Evolutionary conservation across 2,113 vertebrate species (phyloP), one percentile per base, ranked within the genome.

Genomic region (Rhadina sibilatrix): DNA sequence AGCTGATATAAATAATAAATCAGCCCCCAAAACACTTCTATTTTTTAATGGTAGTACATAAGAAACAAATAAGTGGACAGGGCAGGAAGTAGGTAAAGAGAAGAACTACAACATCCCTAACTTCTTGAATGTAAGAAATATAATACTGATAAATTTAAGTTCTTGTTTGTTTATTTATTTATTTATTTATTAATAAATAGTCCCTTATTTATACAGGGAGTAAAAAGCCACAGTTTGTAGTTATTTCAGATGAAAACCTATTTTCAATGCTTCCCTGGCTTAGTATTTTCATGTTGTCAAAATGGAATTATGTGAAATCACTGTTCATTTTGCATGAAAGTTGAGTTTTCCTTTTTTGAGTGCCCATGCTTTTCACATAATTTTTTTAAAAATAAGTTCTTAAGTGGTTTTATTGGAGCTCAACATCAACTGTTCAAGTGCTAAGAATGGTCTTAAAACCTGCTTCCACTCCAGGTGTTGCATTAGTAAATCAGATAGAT

Each of bases 11-110:
- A 66, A 53, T 20, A 61, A 52, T 14, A 63, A 76, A 66, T 27
- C 18, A 66, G 2, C 10, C 2, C 1, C 5, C 8, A 15, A 54
- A 46, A 20, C 1, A 63, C 3, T 27, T 60, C 46, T 30, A 3
- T 4, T 52, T 27, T 89, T 71, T 49, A 59, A 50, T 38, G 7
- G 24, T 35, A 35, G 1, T 28, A 49, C 2, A 17, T n/a, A n/a
- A 28, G 23, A 85, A 53, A 20, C 5, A 53, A 60, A 6, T 33
- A 71, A 59, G 5, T 31, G 49, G 8, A 6, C 0, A 4, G 9
- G 18, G 4, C 1, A 44, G 8, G 22, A 6, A 5, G 4, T 1
- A 4, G 14, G 4, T 59, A 68, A 63, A 16, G 15, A 75, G 33
- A 50, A 53, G 7, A 9, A 31, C 7, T 52, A 52, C 33, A 57